Percentiles rank a stretch among this genome's conserved stretches.
These are phyloP conservation scores for Drosophila busckii DNA, from an alignment of 1,140 invertebrate species.

Conservation along the genomic window DNA sequence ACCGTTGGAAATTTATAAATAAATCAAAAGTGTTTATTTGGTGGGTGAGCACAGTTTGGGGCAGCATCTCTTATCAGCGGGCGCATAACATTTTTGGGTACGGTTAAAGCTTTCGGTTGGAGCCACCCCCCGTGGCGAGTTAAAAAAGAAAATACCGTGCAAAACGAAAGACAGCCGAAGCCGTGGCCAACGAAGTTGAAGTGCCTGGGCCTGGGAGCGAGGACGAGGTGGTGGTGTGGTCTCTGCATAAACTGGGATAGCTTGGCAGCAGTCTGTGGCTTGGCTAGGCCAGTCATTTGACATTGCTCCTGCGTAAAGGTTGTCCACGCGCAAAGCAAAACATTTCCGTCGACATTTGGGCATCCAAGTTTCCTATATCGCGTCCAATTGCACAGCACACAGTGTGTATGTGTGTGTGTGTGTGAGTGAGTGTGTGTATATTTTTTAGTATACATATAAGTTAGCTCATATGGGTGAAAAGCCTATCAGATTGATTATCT, in stretches of 20 bases:
- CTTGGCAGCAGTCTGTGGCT: too few relatives aligned
- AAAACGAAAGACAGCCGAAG: too few relatives aligned
- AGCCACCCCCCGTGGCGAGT: too few relatives aligned
- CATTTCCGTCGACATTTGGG: slow-evolving; percentile 23
- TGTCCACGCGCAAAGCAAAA: slow-evolving; percentile 56
- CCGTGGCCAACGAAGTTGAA: too few relatives aligned
- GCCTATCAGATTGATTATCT: slow-evolving; percentile 24
- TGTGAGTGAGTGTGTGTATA: slow-evolving; percentile 18
- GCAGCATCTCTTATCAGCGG: too few relatives aligned
- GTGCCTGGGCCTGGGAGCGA: not conserved
- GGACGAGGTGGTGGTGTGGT: slow-evolving; percentile 53
- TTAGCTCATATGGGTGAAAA: slow-evolving; percentile 26
- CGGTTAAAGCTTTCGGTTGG: too few relatives aligned
- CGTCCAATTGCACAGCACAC: slow-evolving; percentile 33
- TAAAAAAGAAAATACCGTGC: too few relatives aligned
- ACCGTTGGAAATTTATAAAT: too few relatives aligned
- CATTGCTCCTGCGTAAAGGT: slow-evolving; percentile 77
- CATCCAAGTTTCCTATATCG: slow-evolving; percentile 16
- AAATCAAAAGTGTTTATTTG: too few relatives aligned
- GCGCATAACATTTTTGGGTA: too few relatives aligned
- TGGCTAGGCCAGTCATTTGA: slow-evolving; percentile 70
- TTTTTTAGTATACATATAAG: slow-evolving; percentile 46
- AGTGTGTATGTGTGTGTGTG: not conserved
- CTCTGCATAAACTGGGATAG: slow-evolving; percentile 70
- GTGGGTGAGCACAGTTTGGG: too few relatives aligned